Percentiles rank a stretch among this genome's conserved stretches.
Conservation (phyloP, 2,113 vertebrate genomes). For the Cynoglossus semilaevis region DNA sequence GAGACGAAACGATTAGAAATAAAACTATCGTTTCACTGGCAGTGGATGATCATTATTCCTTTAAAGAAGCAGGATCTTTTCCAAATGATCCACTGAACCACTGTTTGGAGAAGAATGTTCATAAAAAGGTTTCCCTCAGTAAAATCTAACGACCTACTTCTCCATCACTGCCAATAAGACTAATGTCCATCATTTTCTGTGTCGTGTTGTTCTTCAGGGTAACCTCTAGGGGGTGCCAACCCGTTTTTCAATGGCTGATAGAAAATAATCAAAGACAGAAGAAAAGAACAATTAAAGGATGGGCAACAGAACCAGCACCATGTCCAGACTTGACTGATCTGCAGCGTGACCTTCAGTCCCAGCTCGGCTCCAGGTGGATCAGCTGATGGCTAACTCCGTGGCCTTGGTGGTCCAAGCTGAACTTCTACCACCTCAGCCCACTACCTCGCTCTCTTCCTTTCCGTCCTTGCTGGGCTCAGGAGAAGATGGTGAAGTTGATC, state of each 20-base stretch:
- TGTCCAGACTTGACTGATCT: slow-evolving; percentile 53
- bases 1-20: too few species aligned
- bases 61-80: too few species aligned
- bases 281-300: slow-evolving; percentile 26
- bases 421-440: slow-evolving; percentile 66
- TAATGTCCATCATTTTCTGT: too few species aligned
- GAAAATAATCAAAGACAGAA: slow-evolving; percentile 15
- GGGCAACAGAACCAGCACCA: too few species aligned
- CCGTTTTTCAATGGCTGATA: slow-evolving; percentile 22
- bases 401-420: slow-evolving; percentile 77
- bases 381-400: slow-evolving; percentile 75
- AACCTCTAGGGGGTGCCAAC: slow-evolving; percentile 16
- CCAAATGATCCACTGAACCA: too few species aligned
- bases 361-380: slow-evolving; percentile 25
- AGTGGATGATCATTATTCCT: slow-evolving; percentile 10
- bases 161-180: too few species aligned
- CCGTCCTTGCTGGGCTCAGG: slow-evolving; percentile 71
- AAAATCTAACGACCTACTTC: too few species aligned
- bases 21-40: too few species aligned
- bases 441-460: slow-evolving; percentile 72
- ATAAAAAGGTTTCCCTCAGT: too few species aligned
- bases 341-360: slow-evolving; percentile 10
- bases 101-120: too few species aligned
- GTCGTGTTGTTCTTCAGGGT: too few species aligned
- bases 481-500: slow-evolving; percentile 67